A percentile compares a stretch with the other conserved stretches of the same genome.
These are phyloP conservation scores for Diadumene lineata DNA, from an alignment of 92 coral and sea anemone genomes.

Conservation along the genomic window DNA sequence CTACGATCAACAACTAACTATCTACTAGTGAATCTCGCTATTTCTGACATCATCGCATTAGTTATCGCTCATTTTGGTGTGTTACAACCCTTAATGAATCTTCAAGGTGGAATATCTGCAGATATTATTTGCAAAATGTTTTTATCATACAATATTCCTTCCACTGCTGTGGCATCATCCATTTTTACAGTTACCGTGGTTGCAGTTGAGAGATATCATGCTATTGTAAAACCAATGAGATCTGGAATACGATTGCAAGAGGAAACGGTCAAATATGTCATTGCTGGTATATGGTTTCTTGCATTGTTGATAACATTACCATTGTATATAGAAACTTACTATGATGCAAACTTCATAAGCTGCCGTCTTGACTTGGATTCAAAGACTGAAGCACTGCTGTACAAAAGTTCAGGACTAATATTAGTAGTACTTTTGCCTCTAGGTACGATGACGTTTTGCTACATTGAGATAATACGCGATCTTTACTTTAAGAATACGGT, in stretches of 20 bases:
- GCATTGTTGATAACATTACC: not conserved
- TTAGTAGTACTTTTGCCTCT: no score
- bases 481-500: not conserved
- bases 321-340: not conserved
- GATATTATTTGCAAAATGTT: constrained; percentile 20
- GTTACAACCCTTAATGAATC: not conserved
- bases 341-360: not conserved
- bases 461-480: not conserved
- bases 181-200: not conserved
- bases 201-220: constrained; percentile 27
- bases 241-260: constrained; percentile 1
- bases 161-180: not conserved
- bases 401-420: no score
- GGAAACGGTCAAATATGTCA: constrained; percentile 5
- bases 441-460: not conserved
- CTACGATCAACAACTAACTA: constrained; percentile 19
- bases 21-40: constrained; percentile 12
- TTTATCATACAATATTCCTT: constrained; percentile 3
- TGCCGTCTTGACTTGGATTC: not conserved
- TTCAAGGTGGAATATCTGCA: not conserved
- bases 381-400: no score
- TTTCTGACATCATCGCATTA: not conserved
- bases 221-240: constrained; percentile 21
- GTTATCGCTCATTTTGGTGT: not conserved
- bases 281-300: not conserved